Base-by-base conservation (phyloP, 2,113 vertebrate species). In the Charadrius vociferus region DNA sequence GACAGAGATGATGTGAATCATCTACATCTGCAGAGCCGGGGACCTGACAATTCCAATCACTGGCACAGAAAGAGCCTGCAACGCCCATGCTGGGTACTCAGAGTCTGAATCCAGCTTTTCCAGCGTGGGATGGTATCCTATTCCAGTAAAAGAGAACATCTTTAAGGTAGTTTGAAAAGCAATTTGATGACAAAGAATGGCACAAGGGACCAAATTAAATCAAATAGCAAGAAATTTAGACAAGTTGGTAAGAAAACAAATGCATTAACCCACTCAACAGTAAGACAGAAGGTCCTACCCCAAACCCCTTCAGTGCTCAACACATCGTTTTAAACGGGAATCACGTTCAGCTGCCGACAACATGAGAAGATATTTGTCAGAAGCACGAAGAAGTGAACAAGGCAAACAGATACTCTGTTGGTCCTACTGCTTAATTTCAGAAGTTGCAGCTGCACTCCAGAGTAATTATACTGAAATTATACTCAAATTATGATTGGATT, bases 1-100 rank as follows among this genome's bases (percentile, higher is more conserved):
- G 50, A 86, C 17, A 73, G 29, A 62, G 52, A 61, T 66, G 14
- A 82, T n/a, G 20, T 12, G 29, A 71, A 32, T 30, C 37, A 80
- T 8, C 18, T 41, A 8, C 61, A 70, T 1, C 0, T 53, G 9
- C 41, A 9, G 56, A 61, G 9, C 11, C 4, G 0, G 41, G 20
- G 11, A 19, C 45, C 36, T 19, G 22, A 53, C 6, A 12, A 34
- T 37, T 62, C 32, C 11, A 10, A n/a, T 63, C 36, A 17, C 24
- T 59, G 55, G 13, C 27, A 74, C 36, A 52, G 55, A 30, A 86
- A 34, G 13, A 63, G 74, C 21, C 86, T 34, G 12, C 34, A n/a
- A 20, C 39, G 59, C 23, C 14, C 41, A 4, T 3, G 7, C 22
- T n/a, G 39, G 14, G 14, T 19, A 36, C 10, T 2, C 53, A 8